Evolutionary conservation across 2,797 vertebrate genomes (phyloP), one percentile per base, ranked within the genome.

Genomic region (Leuciscus waleckii): DNA sequence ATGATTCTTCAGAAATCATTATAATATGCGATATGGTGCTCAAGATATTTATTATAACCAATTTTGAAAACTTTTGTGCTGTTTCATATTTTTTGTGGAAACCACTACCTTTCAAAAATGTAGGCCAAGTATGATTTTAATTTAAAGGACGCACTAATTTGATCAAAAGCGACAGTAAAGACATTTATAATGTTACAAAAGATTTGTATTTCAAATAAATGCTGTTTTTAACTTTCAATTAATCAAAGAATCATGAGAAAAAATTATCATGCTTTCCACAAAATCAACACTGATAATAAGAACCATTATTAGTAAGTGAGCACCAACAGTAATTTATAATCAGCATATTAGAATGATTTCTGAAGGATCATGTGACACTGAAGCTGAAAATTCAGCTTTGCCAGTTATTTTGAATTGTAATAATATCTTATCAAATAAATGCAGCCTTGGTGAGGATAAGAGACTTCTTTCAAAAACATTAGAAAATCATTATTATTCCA

Each of bases 1-100:
- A n/a, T n/a, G 21, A 58, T 58, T 58, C 3, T 23, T 75, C 9
- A 35, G 46, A 75, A 54, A 54, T 54, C 29, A 35, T 54, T 23
- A 10, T 19, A 46, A 46, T 49, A 73, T 73, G n/a, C 16, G n/a
- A 26, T 73, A 46, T 73, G 70, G 39, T 71, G n/a, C 69, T 71
- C 13, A 26, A 43, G 13, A 43, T n/a, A 26, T 49, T 32, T 51
- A 9, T 21, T 11, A 19, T 32, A 29, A 51, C 29, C 5, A 13
- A 19, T 75, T 7, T 19, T 68, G 26, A 16, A 16, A 29, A 32
- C 61, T 61, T 16, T 32, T 70, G 1, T 29, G 23, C 37, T 41
- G 37, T n/a, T 70, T 16, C 26, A 71, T 43, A 43, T 46, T 43
- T 46, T 46, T 71, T 71, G 23, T 71, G 41, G 13, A 32, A 32